Evolutionary conservation across 2,113 vertebrate species (phyloP), one percentile per base, ranked within the genome.

Genomic region (Rallus limicola): DNA sequence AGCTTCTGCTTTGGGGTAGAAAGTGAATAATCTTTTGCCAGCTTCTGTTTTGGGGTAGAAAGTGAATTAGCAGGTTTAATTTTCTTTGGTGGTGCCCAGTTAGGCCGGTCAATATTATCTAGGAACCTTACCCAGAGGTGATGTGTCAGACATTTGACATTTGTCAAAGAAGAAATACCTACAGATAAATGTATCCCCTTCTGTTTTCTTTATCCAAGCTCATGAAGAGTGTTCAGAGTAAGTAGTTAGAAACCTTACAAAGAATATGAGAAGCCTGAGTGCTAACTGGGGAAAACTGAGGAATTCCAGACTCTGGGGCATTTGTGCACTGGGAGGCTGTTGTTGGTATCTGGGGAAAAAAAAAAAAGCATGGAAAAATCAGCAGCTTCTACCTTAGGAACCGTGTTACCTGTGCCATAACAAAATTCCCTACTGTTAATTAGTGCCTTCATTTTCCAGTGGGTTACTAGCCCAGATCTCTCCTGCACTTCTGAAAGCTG

Each of bases 1-100:
- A 84, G 52, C 28, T 10, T 70, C 62, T 65, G 28, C 53, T 94
- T 86, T 52, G 55, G 36, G 75, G 40, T 31, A 55, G 9, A 1
- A 7, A 85, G 63, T 56, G n/a, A 92, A 92, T 95, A 1, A 7
- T 55, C 80, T 50, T 81, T 63, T 64, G 3, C 55, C 82, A 84
- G 52, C 28, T 10, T 70, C 62, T 65, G 28, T 48, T 94, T 86
- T 52, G 55, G 36, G 75, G 40, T 31, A 55, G 9, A 1, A 7
- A 85, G 63, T 56, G n/a, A 92, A 92, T 95, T 69, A 93, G 72
- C n/a, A 76, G 55, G 69, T 82, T 87, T 91, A 13, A 88, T 95
- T 69, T 94, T 82, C 69, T 69, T 87, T 46, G 17, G 26, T 82
- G 65, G 50, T 70, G 91, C 59, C 65, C 52, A 44, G n/a, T 71